A percentile compares a stretch with the other conserved stretches of the same genome.
phyloP scores from a whole-genome alignment of 1,140 invertebrate species.

The Oryctes rhinoceros region DNA sequence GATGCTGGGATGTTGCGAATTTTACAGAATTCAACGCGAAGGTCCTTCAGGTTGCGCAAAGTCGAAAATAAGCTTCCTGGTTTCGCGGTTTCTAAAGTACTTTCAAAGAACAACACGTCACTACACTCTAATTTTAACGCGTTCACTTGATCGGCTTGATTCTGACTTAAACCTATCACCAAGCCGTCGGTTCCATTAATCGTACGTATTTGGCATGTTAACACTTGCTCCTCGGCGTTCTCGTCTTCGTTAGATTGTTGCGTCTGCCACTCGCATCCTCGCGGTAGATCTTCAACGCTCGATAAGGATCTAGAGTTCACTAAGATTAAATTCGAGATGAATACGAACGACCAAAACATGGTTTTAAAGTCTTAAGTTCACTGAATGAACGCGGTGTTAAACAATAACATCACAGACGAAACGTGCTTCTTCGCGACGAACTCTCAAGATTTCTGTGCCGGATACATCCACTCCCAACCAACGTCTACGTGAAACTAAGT shows the following conservation, averaged over 20 bases:
- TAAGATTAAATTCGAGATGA: constrained; percentile 42
- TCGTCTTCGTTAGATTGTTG: constrained; percentile 64
- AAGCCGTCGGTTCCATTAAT: constrained; percentile 75
- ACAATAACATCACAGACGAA: not conserved
- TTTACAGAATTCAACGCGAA: constrained; percentile 81
- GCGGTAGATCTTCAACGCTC: constrained; percentile 65
- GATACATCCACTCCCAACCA: constrained; percentile 9
- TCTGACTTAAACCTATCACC: constrained; percentile 71
- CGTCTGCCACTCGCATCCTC: constrained; percentile 74
- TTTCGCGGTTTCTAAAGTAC: constrained; percentile 68
- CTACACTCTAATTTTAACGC: constrained; percentile 79
- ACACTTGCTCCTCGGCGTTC: constrained; percentile 62
- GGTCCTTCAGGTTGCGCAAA: constrained; percentile 72
- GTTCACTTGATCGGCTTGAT: constrained; percentile 72
- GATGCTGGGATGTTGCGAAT: constrained; percentile 75
- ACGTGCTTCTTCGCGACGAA: too few relatives aligned
- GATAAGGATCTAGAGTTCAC: constrained; percentile 56
- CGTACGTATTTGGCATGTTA: constrained; percentile 77
- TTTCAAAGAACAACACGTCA: constrained; percentile 82
- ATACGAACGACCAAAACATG: constrained; percentile 45
- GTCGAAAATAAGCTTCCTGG: constrained; percentile 70
- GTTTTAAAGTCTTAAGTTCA: not conserved
- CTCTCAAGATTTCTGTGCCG: not conserved
- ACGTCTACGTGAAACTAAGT: constrained; percentile 32
- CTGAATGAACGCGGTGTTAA: not conserved